Percentiles rank a stretch among this genome's conserved stretches.
Conservation (phyloP, 2,797 vertebrate genomes). For the Chelonia mydas region DNA sequence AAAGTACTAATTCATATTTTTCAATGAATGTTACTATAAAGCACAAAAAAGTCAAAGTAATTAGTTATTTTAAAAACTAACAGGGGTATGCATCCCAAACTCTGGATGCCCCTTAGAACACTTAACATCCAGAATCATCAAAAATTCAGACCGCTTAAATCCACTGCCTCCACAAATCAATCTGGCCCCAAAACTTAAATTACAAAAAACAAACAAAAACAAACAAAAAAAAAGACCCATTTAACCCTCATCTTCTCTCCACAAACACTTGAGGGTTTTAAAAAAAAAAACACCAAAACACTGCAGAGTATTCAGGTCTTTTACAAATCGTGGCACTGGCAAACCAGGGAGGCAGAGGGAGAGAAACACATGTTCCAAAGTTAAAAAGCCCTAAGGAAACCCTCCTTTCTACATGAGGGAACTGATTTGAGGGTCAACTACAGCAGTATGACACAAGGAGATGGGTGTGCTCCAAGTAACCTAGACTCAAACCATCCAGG, state of each 20-base stretch:
- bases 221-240: neutral
- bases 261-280: accelerated
- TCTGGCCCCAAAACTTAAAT: neutral
- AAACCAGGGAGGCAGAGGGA: neutral
- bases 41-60: neutral
- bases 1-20: neutral
- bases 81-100: neutral
- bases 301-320: neutral
- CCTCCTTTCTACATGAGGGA: accelerated
- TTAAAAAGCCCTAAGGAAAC: neutral
- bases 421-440: neutral
- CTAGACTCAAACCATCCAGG: neutral
- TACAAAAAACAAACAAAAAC: neutral
- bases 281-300: neutral
- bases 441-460: neutral
- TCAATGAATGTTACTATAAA: neutral
- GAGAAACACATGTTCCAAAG: accelerated
- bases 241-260: neutral
- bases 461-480: neutral
- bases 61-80: neutral
- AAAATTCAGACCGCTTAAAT: neutral
- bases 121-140: neutral
- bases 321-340: neutral
- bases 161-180: neutral
- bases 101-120: neutral